Conservation (phyloP, 2,888 invertebrate species). For the Drosophila cracens region DNA sequence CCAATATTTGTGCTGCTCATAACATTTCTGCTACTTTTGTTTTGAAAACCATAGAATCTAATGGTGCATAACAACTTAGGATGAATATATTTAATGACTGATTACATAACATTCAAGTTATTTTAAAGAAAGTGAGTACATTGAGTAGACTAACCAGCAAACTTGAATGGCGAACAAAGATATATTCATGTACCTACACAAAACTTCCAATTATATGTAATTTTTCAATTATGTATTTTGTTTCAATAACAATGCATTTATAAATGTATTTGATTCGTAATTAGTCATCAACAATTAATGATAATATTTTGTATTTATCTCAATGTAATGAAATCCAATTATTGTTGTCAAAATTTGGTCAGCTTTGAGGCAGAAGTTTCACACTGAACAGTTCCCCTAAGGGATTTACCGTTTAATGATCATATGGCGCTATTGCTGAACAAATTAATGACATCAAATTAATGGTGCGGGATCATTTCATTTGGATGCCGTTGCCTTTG, state of each 20-base stretch:
- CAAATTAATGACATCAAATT: not conserved
- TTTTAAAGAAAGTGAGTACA: not conserved
- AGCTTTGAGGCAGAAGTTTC: constrained; percentile 52
- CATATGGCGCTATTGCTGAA: constrained; percentile 58
- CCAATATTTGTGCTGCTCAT: not conserved
- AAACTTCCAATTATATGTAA: not conserved
- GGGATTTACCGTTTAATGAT: constrained; percentile 58
- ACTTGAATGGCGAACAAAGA: not conserved
- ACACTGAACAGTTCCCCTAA: constrained; percentile 46
- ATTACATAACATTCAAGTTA: not conserved
- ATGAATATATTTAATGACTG: not conserved
- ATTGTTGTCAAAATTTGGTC: constrained; percentile 1
- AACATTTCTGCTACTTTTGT: not conserved
- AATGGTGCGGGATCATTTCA: not conserved
- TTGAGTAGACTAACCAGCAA: not conserved
- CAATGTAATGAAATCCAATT: constrained; percentile 3
- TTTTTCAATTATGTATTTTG: not conserved
- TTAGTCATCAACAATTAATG: not conserved
- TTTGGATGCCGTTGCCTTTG: not conserved
- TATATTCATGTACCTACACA: not conserved
- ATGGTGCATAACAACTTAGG: not conserved
- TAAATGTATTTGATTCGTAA: not conserved
- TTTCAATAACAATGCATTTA: not conserved
- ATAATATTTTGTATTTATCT: constrained; percentile 1
- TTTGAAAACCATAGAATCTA: not conserved